Evolutionary conservation across 1,140 invertebrate species (phyloP).

Genomic region (Drosophila cardini): DNA sequence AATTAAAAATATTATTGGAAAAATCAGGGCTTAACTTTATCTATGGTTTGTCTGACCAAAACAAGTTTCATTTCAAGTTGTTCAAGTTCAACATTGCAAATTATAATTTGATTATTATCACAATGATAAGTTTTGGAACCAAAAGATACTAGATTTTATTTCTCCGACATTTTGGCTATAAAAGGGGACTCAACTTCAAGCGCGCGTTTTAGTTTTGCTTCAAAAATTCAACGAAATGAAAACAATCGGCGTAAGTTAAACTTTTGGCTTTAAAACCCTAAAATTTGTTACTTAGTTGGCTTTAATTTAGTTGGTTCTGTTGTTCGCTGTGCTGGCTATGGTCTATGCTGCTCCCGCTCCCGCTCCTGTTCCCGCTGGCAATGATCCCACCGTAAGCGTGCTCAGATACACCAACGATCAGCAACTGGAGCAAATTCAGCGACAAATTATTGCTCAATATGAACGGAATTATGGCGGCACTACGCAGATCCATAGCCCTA

Average conservation of each 20-base stretch:
- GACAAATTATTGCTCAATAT: constrained; percentile 75
- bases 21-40: constrained; percentile 23
- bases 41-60: constrained; percentile 24
- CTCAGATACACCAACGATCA: constrained; percentile 67
- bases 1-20: constrained; percentile 13
- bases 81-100: constrained; percentile 76
- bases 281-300: background rate
- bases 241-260: constrained; percentile 53
- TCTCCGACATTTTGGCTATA: constrained; percentile 52
- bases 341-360: constrained; percentile 31
- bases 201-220: constrained; percentile 49
- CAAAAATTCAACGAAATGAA: constrained; percentile 56
- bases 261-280: background rate
- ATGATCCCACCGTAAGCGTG: constrained; percentile 61
- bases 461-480: constrained; percentile 57
- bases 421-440: constrained; percentile 65
- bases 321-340: constrained; percentile 50
- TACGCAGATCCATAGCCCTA: constrained; percentile 60
- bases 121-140: constrained; percentile 38
- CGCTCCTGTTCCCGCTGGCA: constrained; percentile 38
- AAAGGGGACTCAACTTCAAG: constrained; percentile 23
- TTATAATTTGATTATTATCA: constrained; percentile 57
- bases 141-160: too few species aligned
- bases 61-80: constrained; percentile 63
- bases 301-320: constrained; percentile 48